These are phyloP conservation scores for Rhagophthalmus giganteus DNA, from an alignment of 2,888 invertebrate species.

Conservation along the genomic window DNA sequence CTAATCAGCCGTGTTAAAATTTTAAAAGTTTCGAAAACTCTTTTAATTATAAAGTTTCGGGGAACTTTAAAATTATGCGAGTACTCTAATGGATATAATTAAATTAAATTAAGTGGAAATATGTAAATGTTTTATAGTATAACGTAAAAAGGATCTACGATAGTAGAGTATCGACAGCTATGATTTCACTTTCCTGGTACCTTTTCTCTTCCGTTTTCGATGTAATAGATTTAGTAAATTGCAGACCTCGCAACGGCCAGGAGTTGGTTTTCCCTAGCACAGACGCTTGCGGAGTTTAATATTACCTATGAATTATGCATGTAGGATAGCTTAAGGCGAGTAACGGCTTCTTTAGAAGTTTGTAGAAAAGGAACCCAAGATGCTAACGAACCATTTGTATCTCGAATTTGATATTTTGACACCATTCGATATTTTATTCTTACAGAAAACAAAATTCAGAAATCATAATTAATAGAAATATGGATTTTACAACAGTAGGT, in stretches of 20 bases:
- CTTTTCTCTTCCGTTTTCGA: conserved; percentile 31
- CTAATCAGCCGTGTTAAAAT: conserved; percentile 10
- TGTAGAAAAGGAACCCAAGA: conserved; percentile 17
- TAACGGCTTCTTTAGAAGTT: conserved; percentile 33
- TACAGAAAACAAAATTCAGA: no score
- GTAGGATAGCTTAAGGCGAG: conserved; percentile 35
- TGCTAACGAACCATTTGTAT: conserved; percentile 26
- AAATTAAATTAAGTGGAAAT: conserved; percentile 10
- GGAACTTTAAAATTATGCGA: conserved; percentile 8
- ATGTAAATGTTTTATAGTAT: neutral
- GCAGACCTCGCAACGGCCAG: conserved; percentile 32
- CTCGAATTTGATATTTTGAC: conserved; percentile 9
- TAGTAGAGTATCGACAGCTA: conserved; percentile 13
- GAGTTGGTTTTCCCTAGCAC: conserved; percentile 25
- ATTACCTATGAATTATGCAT: conserved; percentile 39
- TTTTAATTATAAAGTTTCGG: conserved; percentile 11
- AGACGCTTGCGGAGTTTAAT: conserved; percentile 30
- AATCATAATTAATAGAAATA: no score
- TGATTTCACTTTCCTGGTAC: conserved; percentile 37
- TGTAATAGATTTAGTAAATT: conserved; percentile 39
- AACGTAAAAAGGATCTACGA: no score
- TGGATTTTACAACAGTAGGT: no score
- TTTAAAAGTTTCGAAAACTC: conserved; percentile 8
- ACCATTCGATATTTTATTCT: no score
- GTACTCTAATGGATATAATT: conserved; percentile 5